A percentile compares a stretch with the other conserved stretches of the same genome.
Conservation (phyloP, 1,140 invertebrate genomes). For the Calycopis cecrops region DNA sequence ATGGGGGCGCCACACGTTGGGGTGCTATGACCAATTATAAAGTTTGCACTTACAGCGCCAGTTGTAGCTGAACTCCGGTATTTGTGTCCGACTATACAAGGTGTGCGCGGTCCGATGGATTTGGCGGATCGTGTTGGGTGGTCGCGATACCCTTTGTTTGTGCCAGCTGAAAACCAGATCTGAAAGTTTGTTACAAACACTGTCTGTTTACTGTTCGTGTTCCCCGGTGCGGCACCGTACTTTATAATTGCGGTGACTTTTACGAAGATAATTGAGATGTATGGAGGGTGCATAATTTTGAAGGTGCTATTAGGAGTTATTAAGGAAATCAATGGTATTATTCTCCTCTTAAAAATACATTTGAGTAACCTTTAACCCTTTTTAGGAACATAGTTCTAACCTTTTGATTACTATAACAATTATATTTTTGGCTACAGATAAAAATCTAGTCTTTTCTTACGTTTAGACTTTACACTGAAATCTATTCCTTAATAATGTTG, state of each 20-base stretch:
- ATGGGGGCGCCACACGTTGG: constrained; percentile 44
- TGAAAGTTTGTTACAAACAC: constrained; percentile 52
- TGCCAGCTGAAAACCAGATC: constrained; percentile 46
- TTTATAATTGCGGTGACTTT: constrained; percentile 39
- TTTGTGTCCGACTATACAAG: constrained; percentile 20
- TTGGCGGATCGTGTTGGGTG: constrained; percentile 23
- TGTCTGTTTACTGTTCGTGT: constrained; percentile 48
- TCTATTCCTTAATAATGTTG: too few relatives aligned
- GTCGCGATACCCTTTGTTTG: constrained; percentile 45
- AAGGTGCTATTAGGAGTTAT: neutral
- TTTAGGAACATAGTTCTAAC: too few relatives aligned
- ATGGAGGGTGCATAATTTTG: neutral
- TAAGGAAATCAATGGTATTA: neutral
- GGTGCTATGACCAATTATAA: constrained; percentile 61
- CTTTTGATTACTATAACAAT: too few relatives aligned
- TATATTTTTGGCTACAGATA: too few relatives aligned
- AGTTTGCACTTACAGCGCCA: constrained; percentile 47
- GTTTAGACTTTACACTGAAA: too few relatives aligned
- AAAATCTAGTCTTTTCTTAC: too few relatives aligned
- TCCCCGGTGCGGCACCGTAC: constrained; percentile 37
- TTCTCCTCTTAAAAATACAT: neutral
- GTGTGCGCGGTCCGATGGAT: constrained; percentile 17
- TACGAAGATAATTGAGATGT: neutral
- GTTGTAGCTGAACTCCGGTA: constrained; percentile 23
- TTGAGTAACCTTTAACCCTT: too few relatives aligned